Conservation (phyloP, 2,888 invertebrate genomes). For the Rhaphigaster nebulosa region DNA sequence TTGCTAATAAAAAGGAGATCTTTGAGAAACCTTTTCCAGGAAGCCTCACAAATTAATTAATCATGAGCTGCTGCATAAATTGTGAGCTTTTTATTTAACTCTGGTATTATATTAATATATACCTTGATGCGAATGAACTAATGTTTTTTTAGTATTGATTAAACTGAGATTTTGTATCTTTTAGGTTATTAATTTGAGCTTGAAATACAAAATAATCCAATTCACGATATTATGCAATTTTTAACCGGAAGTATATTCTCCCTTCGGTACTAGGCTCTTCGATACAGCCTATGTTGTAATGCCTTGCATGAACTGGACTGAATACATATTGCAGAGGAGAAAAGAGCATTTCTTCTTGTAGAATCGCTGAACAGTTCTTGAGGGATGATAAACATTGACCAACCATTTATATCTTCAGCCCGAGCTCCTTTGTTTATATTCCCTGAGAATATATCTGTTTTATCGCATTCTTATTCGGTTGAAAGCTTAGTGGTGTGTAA, state of each 20-base stretch:
- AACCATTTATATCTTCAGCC: background rate
- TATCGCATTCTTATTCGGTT: background rate
- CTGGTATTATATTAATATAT: no score
- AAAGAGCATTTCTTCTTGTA: background rate
- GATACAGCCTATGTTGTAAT: background rate
- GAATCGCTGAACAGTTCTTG: background rate
- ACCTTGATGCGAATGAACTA: no score
- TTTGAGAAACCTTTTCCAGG: background rate
- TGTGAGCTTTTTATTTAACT: background rate
- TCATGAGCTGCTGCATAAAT: background rate
- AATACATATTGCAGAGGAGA: background rate
- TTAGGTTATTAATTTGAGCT: background rate
- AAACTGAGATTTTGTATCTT: background rate
- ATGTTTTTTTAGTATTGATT: background rate
- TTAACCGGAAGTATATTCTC: background rate
- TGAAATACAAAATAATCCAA: background rate
- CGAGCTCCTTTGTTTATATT: background rate
- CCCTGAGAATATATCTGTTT: background rate
- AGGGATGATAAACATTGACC: conserved; percentile 25
- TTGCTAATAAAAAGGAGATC: background rate
- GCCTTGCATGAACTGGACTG: background rate
- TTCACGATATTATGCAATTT: background rate
- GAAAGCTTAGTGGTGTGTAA: background rate
- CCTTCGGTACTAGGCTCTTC: background rate
- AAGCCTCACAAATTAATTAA: background rate